Base-by-base conservation (phyloP, 2,113 vertebrate genomes). In the Ammodytes dubius region DNA sequence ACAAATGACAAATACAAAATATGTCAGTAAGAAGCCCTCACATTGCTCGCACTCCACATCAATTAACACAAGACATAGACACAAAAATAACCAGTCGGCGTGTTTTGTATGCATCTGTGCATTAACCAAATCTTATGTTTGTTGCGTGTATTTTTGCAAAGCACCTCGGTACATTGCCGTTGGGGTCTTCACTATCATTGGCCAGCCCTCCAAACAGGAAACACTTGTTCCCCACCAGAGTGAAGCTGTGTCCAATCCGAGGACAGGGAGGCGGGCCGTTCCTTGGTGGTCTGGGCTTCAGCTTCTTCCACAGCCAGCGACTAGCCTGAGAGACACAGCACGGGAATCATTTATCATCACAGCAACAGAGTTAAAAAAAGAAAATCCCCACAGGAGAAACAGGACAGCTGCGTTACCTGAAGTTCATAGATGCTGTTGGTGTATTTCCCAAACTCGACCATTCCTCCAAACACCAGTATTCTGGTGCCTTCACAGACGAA, bases 361-460 rank as follows among this genome's bases (percentile, higher is more conserved):
- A 37, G 15, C 43, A n/a, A 4, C 15, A 17, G 6, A 47, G 12
- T 40, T 8, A 8, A 13, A 27, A 27, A 27, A 27, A 27, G 27
- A 27, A 27, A 58, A 27, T n/a, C 6, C 4, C 3, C 2, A 13
- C 7, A 7, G 1, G 1, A 45, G 3, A 49, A 12, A 27, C 27
- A 42, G 9, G 12, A 7, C 4, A 1, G 47, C 27, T 27, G 27
- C 71, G 87, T 95, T 95, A 99, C 98, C 96, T 99, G 98, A 58
- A 99, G 94, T 86, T 99, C 98, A 91, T 99, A 99, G 6, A 99
- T 89, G 71, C 95, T 97, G 93, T 96, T 99, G 77, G 96, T 98
- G 89, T 99, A 99, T 94, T 98, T 97, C 79, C 98, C 98, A 85
- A 96, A 99, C 93, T 99, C 98, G 86, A 99, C 95, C 98, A 99